Percentiles rank a stretch among this genome's conserved stretches.
phyloP scores from a whole-genome alignment of 2,797 vertebrate genomes.

The Leuciscus waleckii region DNA sequence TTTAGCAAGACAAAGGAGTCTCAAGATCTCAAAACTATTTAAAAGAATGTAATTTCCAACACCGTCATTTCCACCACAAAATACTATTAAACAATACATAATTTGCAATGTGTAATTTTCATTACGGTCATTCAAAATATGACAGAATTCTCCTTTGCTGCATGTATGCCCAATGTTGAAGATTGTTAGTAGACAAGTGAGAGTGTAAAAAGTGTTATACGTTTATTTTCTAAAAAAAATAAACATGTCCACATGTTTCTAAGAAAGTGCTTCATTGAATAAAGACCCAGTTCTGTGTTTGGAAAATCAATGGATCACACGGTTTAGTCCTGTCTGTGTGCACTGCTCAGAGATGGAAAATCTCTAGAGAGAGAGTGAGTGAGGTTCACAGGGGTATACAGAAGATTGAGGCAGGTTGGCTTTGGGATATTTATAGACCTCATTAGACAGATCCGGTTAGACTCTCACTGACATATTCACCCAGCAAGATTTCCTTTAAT shows the following conservation, averaged over 20 bases:
- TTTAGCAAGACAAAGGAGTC: background rate
- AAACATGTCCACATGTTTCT: background rate
- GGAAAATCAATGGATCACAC: background rate
- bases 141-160: background rate
- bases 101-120: background rate
- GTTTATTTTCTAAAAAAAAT: background rate
- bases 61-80: background rate
- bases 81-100: background rate
- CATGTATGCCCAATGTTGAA: background rate
- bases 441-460: constrained; percentile 13
- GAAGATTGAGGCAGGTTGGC: background rate
- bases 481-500: background rate
- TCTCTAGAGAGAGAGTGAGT: background rate
- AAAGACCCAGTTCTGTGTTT: background rate
- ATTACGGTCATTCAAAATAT: background rate
- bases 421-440: constrained; percentile 34
- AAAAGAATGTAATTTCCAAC: background rate
- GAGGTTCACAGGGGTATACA: background rate
- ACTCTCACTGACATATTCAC: constrained; percentile 27
- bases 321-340: background rate
- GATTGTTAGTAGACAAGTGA: background rate
- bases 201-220: background rate
- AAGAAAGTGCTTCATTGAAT: background rate
- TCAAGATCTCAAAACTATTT: background rate
- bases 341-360: background rate